Evolutionary conservation across 2,888 invertebrate genomes (phyloP).

Genomic region (Phoenoteleia sp.): DNA sequence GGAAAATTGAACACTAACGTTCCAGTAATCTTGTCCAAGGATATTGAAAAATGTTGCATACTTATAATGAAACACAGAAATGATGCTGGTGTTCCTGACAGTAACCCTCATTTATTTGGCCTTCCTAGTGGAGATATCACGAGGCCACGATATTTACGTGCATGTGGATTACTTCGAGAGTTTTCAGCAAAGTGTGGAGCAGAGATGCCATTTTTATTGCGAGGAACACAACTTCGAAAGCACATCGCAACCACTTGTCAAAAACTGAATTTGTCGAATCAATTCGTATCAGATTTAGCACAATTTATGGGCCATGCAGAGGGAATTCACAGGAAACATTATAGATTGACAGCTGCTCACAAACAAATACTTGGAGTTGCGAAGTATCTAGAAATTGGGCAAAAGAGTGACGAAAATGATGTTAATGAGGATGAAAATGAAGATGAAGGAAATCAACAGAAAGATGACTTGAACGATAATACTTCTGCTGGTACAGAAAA

Average conservation of each 20-base stretch:
- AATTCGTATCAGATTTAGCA: conserved; percentile 1
- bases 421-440: background rate
- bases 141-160: conserved; percentile 7
- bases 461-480: background rate
- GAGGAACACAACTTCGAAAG: conserved; percentile 28
- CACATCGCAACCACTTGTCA: conserved; percentile 35
- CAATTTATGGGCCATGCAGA: conserved; percentile 31
- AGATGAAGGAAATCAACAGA: background rate
- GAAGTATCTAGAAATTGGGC: conserved; percentile 22
- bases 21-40: background rate
- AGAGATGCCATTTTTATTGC: background rate
- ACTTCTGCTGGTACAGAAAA: background rate
- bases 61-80: conserved; percentile 43
- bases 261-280: background rate
- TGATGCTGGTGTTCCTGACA: background rate
- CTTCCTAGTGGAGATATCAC: background rate
- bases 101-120: background rate
- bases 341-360: conserved; percentile 4
- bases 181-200: conserved; percentile 27
- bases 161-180: conserved; percentile 18
- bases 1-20: conserved; percentile 68
- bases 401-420: background rate
- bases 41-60: background rate
- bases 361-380: conserved; percentile 18
- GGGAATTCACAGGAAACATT: conserved; percentile 22